Evolutionary conservation across 2,888 invertebrate species (phyloP), one percentile per base, ranked within the genome.

Genomic region (Lamellibrachia satsuma): DNA sequence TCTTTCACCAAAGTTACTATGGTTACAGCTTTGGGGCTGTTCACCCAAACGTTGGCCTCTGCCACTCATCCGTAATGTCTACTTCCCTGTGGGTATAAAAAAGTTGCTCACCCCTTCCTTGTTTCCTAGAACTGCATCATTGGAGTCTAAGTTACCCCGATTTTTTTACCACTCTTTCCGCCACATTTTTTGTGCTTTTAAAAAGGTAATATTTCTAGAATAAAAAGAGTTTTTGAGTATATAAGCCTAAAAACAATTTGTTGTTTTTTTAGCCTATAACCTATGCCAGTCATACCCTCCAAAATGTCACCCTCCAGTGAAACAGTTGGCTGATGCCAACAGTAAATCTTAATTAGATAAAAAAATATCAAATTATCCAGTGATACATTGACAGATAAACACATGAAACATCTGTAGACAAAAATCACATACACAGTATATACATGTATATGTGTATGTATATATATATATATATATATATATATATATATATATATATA

Each of bases 401-500:
- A 57, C 57, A 57, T 39, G 39, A 39, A 57, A 57, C 57, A 11
- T 15, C 57, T 57, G 57, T 39, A 39, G 39, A 39, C 0, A 39
- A 39, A 39, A 39, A 39, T 39, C 39, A 39, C 39, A 39, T 39
- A 39, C 39, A 39, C 39, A 39, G 39, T 39, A 90, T 90, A 90
- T n/a, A 90, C 90, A 22, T 90, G 27, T n/a, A 90, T n/a, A 15
- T n/a, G 27, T 27, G 90, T 22, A 90, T 27, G 15, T 27, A 90
- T 27, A 1, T 22, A 90, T 52, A 7, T 8, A 90, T 22, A 6
- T 52, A 91, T 91, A 1, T 15, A 51, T 91, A 91, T 22, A 52
- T 52, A 91, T 6, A 91, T 52, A n/a, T 55, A 52, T 91, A 8
- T n/a, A 91, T 91, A 52, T 52, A 52, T n/a, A 91, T n/a, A n/a